These are phyloP conservation scores for Tragulus kanchil DNA, from an alignment of 2,113 vertebrate species.

Conservation along the genomic window DNA sequence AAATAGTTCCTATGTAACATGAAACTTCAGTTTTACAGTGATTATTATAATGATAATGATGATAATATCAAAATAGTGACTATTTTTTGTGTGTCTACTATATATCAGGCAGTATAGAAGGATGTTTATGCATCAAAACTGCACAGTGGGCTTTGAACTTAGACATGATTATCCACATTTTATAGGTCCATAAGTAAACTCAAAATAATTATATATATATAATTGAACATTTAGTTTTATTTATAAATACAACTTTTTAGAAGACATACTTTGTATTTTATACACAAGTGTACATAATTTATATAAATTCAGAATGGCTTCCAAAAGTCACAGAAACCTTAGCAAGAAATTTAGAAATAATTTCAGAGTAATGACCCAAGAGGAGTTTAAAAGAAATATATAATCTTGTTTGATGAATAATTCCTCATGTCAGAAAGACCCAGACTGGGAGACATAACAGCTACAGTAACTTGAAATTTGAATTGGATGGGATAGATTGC, in stretches of 20 bases:
- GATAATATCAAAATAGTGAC: background rate
- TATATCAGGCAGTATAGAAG: background rate
- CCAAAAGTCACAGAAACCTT: conserved; percentile 21
- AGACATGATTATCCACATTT: background rate
- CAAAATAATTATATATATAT: background rate
- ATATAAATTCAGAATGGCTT: conserved; percentile 20
- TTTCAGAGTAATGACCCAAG: conserved; percentile 47
- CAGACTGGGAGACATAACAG: conserved; percentile 72
- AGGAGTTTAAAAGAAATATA: conserved; percentile 73
- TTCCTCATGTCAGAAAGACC: conserved; percentile 69
- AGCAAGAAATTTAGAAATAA: conserved; percentile 33
- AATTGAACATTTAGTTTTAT: background rate
- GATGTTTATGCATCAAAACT: background rate
- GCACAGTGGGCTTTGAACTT: background rate
- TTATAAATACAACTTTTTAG: conserved; percentile 14
- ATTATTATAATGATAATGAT: conserved; percentile 28
- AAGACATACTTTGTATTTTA: conserved; percentile 16
- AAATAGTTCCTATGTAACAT: background rate
- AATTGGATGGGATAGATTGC: conserved; percentile 80
- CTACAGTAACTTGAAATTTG: conserved; percentile 65
- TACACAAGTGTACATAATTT: background rate
- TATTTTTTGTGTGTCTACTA: background rate
- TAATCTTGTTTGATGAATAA: conserved; percentile 55
- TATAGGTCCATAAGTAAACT: background rate
- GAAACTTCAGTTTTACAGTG: background rate